Evolutionary conservation across 2,888 invertebrate species (phyloP), one percentile per base, ranked within the genome.

Genomic region (Drosophila mercatorum): DNA sequence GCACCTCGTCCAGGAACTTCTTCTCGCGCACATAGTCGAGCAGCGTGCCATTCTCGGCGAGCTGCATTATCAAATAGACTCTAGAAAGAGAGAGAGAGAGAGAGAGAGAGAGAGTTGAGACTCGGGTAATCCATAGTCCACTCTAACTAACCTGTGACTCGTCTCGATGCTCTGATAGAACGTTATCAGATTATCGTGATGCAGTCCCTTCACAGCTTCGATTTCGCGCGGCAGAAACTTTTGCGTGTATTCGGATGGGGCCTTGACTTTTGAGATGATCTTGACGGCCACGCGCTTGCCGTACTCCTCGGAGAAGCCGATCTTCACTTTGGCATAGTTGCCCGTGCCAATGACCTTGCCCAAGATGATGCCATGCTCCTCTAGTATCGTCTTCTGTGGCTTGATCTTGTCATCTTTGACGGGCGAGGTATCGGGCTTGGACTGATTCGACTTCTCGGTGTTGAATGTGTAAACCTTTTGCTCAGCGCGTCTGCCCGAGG

Each of bases 91-190:
- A 7, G 31, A 6, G 31, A 31, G 31, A 6, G 31, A 31, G 31
- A 34, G 28, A 28, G 3, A 28, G 28, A 28, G 5, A 5, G 28
- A 28, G 2, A 22, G 22, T 22, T 22, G 22, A 22, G 22, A 22
- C 28, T 28, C 4, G 2, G 4, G 28, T 5, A 28, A 28, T 3
- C 22, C 22, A 12, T 26, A 11, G 26, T 36, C 11, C 10, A 10
- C 26, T 8, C 2, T 6, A 14, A 0, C 2, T 12, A 90, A 96
- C 96, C 96, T 95, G 91, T 96, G 96, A 57, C 96, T 96, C 1
- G 97, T 97, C 94, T 97, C 97, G 71, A 97, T 97, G 43, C 96
- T 96, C 93, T 97, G 96, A 80, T 96, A 94, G 91, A 96, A 97
- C 75, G 96, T 94, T 89, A 97, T 96, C 57, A 97, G 93, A 92